Evolutionary conservation across 1,140 invertebrate species (phyloP).

Genomic region (Drosophila serrata): DNA sequence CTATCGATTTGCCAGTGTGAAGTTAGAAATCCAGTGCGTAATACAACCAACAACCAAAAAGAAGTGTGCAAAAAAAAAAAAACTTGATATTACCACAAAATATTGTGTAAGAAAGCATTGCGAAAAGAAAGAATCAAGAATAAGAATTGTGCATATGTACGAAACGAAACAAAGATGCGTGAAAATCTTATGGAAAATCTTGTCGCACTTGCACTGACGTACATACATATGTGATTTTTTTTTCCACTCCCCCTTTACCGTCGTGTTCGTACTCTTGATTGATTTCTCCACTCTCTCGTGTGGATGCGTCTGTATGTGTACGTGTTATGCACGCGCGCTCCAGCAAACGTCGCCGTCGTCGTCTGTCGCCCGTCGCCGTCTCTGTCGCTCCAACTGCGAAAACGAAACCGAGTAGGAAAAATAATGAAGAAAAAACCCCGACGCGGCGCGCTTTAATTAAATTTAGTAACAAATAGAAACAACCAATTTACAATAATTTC

Average conservation of each 20-base stretch:
- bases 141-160: constrained; percentile 39
- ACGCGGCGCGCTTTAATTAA: constrained; percentile 36
- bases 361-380: constrained; percentile 49
- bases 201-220: constrained; percentile 57
- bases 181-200: constrained; percentile 61
- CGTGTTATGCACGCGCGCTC: constrained; percentile 79
- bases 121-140: constrained; percentile 50
- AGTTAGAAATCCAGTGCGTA: constrained; percentile 56
- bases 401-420: constrained; percentile 47
- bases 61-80: constrained; percentile 68
- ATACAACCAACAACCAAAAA: constrained; percentile 24
- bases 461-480: constrained; percentile 22
- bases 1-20: constrained; percentile 71
- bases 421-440: constrained; percentile 15
- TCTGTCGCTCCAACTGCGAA: constrained; percentile 59
- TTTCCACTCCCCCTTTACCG: constrained; percentile 62
- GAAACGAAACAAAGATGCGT: constrained; percentile 62
- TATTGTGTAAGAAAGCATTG: constrained; percentile 75
- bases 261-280: constrained; percentile 63
- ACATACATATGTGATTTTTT: constrained; percentile 59
- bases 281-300: constrained; percentile 76
- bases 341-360: constrained; percentile 61
- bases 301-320: constrained; percentile 50
- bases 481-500: constrained; percentile 22
- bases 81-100: constrained; percentile 63